Percentiles rank a stretch among this genome's conserved stretches.
phyloP scores from a whole-genome alignment of 2,113 vertebrate species.

The Mionectes macconnelli region DNA sequence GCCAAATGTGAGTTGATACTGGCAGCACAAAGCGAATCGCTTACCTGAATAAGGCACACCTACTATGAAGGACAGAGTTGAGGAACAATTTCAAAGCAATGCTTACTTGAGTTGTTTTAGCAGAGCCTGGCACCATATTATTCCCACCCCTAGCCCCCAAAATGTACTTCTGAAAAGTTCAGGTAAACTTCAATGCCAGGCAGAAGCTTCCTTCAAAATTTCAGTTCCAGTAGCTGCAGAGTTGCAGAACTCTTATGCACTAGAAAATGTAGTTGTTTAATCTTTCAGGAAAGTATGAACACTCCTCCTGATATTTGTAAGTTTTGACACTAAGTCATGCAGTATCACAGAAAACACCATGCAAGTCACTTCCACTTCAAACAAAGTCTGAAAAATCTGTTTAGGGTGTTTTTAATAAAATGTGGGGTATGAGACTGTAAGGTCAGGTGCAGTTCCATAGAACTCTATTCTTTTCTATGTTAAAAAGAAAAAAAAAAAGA shows the following conservation, averaged over 20 bases:
- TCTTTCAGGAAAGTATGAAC: background rate
- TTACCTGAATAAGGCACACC: rapidly evolving
- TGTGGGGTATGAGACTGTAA: background rate
- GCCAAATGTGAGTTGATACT: background rate
- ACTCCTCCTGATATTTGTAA: background rate
- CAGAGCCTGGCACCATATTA: background rate
- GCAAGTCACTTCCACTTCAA: background rate
- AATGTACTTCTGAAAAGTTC: background rate
- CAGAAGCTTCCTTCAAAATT: background rate
- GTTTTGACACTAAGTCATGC: background rate
- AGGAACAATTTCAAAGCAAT: background rate
- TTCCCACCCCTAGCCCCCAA: rapidly evolving
- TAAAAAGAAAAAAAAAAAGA: background rate
- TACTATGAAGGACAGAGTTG: background rate
- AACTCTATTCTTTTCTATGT: background rate
- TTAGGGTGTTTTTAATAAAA: background rate
- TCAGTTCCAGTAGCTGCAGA: background rate
- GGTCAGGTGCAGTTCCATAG: background rate
- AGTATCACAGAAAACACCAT: background rate
- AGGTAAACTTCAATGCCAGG: background rate
- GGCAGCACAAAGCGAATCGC: background rate
- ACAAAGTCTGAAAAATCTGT: background rate
- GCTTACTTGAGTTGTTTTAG: background rate
- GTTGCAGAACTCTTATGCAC: background rate
- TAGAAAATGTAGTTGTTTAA: background rate